These are phyloP conservation scores for Meriones unguiculatus DNA, from an alignment of 2,113 vertebrate species.

Conservation along the genomic window DNA sequence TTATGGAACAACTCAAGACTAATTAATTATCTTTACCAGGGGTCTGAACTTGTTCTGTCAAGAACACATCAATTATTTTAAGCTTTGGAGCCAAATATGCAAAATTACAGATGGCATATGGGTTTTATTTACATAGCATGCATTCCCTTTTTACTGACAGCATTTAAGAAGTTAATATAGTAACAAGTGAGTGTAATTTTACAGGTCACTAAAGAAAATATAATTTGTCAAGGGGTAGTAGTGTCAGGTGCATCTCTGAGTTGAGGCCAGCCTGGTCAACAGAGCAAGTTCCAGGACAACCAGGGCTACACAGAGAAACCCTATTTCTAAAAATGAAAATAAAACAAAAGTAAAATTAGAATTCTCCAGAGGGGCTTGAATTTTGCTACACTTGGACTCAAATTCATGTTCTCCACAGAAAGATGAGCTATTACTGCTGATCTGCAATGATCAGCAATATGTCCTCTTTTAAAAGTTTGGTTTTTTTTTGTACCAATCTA, in stretches of 20 bases:
- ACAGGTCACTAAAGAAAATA: background rate
- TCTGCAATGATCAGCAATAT: background rate
- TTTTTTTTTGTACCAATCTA: background rate
- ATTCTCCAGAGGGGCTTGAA: background rate
- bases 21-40: constrained; percentile 39
- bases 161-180: constrained; percentile 22
- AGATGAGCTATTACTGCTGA: background rate
- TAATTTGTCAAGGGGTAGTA: background rate
- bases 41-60: constrained; percentile 20
- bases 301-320: background rate
- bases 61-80: constrained; percentile 19
- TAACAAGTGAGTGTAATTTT: constrained; percentile 1
- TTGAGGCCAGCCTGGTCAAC: background rate
- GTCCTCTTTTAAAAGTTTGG: background rate
- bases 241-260: background rate
- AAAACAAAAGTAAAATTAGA: background rate
- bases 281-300: background rate
- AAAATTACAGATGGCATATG: constrained; percentile 30
- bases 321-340: background rate
- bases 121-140: background rate
- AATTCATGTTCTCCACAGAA: background rate
- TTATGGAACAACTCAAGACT: constrained; percentile 31
- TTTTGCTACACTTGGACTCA: constrained; percentile 16
- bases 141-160: constrained; percentile 27
- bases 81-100: background rate